Evolutionary conservation across 2,797 vertebrate species (phyloP).

Genomic region (Carapus acus): DNA sequence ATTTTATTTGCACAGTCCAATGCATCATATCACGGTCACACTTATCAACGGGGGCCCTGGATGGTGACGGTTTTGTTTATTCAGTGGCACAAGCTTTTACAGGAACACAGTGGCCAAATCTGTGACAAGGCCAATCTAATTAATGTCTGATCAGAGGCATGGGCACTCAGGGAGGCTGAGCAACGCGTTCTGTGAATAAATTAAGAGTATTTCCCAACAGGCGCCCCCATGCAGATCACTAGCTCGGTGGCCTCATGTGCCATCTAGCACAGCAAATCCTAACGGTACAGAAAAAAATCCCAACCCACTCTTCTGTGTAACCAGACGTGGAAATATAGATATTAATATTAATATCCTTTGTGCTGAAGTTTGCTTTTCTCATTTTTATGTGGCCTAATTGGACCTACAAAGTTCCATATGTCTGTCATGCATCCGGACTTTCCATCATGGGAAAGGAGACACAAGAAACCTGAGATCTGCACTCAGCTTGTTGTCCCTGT

Average conservation of each 20-base stretch:
- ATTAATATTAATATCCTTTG: too few species aligned
- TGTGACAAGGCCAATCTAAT: neutral
- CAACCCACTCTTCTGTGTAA: neutral
- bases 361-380: too few species aligned
- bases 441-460: too few species aligned
- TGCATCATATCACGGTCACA: too few species aligned
- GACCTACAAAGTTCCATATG: too few species aligned
- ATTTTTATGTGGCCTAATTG: too few species aligned
- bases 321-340: too few species aligned
- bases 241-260: neutral
- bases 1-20: too few species aligned
- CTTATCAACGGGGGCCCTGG: too few species aligned
- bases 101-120: neutral
- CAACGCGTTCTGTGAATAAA: neutral
- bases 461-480: too few species aligned
- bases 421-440: too few species aligned
- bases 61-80: neutral
- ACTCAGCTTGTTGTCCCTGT: too few species aligned
- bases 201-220: constrained; percentile 7
- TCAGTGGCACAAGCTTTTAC: neutral
- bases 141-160: constrained; percentile 11
- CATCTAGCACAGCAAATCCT: constrained; percentile 7
- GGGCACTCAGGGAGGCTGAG: constrained; percentile 3
- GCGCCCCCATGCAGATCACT: constrained; percentile 7
- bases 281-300: neutral